phyloP scores from a whole-genome alignment of 2,797 vertebrate genomes.

The Rhincodon typus region DNA sequence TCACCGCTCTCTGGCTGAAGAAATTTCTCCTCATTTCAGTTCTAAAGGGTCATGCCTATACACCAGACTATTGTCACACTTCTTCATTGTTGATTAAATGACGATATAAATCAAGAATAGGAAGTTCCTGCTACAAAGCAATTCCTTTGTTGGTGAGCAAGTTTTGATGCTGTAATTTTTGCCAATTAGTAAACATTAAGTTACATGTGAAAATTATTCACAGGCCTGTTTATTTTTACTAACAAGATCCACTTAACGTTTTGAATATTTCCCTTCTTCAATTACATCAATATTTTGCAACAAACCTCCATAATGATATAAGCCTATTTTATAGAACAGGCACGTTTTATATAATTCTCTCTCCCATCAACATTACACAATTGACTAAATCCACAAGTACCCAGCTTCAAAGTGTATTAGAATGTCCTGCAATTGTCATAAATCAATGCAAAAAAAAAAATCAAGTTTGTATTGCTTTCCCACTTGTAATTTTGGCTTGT shows the following conservation, averaged over 20 bases:
- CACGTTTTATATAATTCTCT: neutral
- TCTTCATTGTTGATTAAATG: neutral
- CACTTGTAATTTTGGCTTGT: neutral
- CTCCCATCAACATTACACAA: neutral
- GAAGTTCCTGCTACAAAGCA: neutral
- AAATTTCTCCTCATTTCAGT: too few relatives aligned
- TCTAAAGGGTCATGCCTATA: neutral
- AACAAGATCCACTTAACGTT: neutral
- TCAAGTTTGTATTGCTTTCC: neutral
- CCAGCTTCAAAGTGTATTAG: neutral
- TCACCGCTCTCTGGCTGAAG: too few relatives aligned
- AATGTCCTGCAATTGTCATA: neutral
- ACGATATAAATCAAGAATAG: neutral
- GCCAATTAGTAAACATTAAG: neutral
- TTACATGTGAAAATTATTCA: slow-evolving; percentile 15
- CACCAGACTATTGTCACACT: neutral
- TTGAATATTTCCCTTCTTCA: neutral
- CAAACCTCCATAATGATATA: neutral
- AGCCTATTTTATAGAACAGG: neutral
- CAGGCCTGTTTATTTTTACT: neutral
- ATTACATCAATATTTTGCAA: neutral
- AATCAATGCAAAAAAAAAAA: neutral
- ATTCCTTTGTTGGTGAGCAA: neutral
- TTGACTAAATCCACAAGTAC: neutral
- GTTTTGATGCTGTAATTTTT: neutral